Conservation (phyloP, 2,797 vertebrate species). For the Lepilemur ruficaudatus region DNA sequence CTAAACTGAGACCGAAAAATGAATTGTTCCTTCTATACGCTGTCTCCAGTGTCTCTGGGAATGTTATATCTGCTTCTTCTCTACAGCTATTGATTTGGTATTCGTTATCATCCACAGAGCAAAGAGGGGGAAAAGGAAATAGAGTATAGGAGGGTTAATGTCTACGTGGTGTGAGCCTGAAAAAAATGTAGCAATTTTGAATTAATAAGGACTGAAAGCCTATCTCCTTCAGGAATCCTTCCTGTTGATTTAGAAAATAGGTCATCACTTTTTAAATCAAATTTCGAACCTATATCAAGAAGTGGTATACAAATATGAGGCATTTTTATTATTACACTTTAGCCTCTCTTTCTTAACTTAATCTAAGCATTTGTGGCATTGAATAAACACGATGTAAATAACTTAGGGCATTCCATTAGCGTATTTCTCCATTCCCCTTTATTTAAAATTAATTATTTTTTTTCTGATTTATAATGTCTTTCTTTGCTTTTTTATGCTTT, state of each 20-base stretch:
- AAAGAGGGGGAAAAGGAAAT: slow-evolving; percentile 55
- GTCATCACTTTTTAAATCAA: background rate
- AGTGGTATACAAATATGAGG: background rate
- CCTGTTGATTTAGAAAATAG: slow-evolving; percentile 41
- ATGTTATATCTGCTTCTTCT: slow-evolving; percentile 74
- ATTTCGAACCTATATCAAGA: background rate
- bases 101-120: slow-evolving; percentile 55
- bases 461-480: background rate
- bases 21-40: slow-evolving; percentile 78
- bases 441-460: background rate
- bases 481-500: background rate
- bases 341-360: background rate
- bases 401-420: background rate
- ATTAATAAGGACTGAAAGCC: slow-evolving; percentile 56
- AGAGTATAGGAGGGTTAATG: slow-evolving; percentile 68
- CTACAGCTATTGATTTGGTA: slow-evolving; percentile 53
- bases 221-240: background rate
- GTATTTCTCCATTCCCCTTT: background rate
- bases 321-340: background rate
- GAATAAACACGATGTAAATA: background rate
- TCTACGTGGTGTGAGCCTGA: slow-evolving; percentile 53
- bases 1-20: slow-evolving; percentile 73
- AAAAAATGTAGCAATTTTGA: slow-evolving; percentile 66
- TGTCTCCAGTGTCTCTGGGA: slow-evolving; percentile 67
- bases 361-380: background rate